Evolutionary conservation across 1,140 invertebrate genomes (phyloP), one percentile per base, ranked within the genome.

Genomic region (Drosophila hydei): DNA sequence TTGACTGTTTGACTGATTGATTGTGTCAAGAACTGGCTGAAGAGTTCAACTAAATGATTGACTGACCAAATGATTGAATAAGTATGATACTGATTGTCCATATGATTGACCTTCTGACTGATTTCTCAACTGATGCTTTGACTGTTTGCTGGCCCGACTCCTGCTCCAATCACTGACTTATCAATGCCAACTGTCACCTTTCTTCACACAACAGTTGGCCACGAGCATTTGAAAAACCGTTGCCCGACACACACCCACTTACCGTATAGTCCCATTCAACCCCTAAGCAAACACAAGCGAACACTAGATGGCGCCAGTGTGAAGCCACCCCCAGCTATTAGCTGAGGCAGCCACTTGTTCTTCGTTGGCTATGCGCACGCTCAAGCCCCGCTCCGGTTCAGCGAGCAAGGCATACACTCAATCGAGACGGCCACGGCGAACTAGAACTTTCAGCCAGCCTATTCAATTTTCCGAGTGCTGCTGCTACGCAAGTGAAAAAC

Each of bases 391-490:
- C 61, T 70, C 25, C 45, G 79, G 45, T 83, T 65, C 48, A 70
- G 25, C 64, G 25, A 42, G 23, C 67, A 71, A 74, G 65, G 75
- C 58, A 43, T 51, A 77, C 75, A 77, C 61, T 67, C 68, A 80
- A 51, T 64, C 50, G 56, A 52, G 55, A 51, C 43, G 27, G 58
- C 30, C 33, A 25, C 56, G 23, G 64, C 51, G 40, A 64, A 65
- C 60, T 45, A 74, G 73, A 87, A 77, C 70, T 80, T 77, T 81
- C 65, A 79, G 67, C 67, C 21, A 59, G 50, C 19, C 7, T 72
- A 87, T 85, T 77, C 73, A 76, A 88, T 89, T 88, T 88, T 74
- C 79, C 78, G 64, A 74, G 25, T 64, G 77, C 74, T 60, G 79
- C 47, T 59, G 69, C 64, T 79, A 67, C 60, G 43, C 72, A 71